phyloP scores from a whole-genome alignment of 2,113 vertebrate genomes.

The Melospiza georgiana region DNA sequence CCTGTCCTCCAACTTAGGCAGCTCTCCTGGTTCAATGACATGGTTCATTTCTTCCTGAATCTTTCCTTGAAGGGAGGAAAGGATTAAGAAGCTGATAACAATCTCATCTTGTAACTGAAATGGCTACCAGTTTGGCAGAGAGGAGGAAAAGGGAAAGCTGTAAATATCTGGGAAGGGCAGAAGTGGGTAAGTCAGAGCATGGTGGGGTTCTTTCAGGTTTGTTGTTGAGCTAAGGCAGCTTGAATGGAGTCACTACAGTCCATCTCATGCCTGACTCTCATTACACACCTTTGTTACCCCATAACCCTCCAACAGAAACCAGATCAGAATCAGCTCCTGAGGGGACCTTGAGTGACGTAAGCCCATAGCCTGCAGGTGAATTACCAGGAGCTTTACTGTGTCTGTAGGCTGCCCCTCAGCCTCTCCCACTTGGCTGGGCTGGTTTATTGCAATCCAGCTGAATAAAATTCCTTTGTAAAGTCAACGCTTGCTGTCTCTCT shows the following conservation, averaged over 20 bases:
- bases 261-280: background rate
- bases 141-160: background rate
- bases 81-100: constrained; percentile 26
- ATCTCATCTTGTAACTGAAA: background rate
- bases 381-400: background rate
- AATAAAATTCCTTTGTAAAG: constrained; percentile 43
- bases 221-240: background rate
- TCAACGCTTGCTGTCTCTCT: background rate
- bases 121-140: background rate
- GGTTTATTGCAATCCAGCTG: constrained; percentile 4
- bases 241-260: background rate
- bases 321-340: constrained; percentile 47
- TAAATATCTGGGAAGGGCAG: background rate
- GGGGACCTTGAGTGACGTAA: constrained; percentile 13
- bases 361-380: constrained; percentile 4
- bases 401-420: background rate
- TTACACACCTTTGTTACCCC: background rate
- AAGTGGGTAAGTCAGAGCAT: background rate
- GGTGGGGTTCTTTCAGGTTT: background rate
- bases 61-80: constrained; percentile 56
- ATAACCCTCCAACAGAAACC: background rate
- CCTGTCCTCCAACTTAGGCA: constrained; percentile 62
- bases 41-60: constrained; percentile 70
- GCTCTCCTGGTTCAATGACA: constrained; percentile 52
- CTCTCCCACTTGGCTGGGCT: constrained; percentile 22